Conservation (phyloP, 2,888 invertebrate genomes). For the Epinotia ramella region DNA sequence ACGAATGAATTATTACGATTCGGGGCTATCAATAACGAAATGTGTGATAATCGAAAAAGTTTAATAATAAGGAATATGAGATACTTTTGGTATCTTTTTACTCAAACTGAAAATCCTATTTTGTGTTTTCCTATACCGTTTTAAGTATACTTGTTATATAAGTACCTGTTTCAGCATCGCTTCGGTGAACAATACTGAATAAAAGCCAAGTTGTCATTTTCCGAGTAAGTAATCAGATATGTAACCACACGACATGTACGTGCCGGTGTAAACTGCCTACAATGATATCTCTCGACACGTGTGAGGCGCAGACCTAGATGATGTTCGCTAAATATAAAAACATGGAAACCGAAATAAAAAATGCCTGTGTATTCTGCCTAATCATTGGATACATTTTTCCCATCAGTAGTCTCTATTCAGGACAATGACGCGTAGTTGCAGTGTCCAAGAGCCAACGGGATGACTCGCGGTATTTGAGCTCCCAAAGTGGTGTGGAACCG, state of each 20-base stretch:
- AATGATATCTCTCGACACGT: neutral
- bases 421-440: too few relatives aligned
- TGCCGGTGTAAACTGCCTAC: neutral
- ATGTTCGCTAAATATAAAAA: constrained; percentile 1
- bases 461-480: too few relatives aligned
- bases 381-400: constrained; percentile 50
- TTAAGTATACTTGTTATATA: neutral
- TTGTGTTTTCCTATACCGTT: neutral
- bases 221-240: neutral
- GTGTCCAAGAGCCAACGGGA: too few relatives aligned
- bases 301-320: neutral
- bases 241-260: neutral
- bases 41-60: constrained; percentile 76
- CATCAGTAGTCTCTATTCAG: constrained; percentile 39
- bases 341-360: constrained; percentile 7
- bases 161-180: too few relatives aligned
- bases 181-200: neutral
- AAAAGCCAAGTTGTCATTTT: neutral
- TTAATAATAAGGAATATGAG: constrained; percentile 53
- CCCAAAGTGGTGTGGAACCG: too few relatives aligned
- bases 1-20: constrained; percentile 74
- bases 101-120: neutral
- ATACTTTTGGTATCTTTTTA: constrained; percentile 11
- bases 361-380: constrained; percentile 44
- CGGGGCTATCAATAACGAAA: constrained; percentile 73